Conservation (phyloP, 2,888 invertebrate genomes). For the Caenorhabditis sp. region DNA sequence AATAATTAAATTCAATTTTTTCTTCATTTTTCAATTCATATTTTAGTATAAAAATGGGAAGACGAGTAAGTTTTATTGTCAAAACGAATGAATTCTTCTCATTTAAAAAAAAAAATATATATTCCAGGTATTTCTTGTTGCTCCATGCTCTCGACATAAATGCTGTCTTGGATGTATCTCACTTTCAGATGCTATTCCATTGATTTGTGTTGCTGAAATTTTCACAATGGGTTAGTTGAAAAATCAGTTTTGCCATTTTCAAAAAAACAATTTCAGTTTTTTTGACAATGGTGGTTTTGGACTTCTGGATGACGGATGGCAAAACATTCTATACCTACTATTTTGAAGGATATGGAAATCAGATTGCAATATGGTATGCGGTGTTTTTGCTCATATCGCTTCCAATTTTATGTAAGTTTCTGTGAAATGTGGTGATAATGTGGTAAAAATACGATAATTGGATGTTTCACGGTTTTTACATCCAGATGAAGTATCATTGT, state of each 20-base stretch:
- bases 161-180: slow-evolving; percentile 55
- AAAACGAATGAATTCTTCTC: too few species aligned
- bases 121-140: slow-evolving; percentile 44
- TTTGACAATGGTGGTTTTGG: slow-evolving; percentile 39
- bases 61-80: neutral
- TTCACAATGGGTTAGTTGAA: slow-evolving; percentile 18
- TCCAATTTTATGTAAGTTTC: slow-evolving; percentile 29
- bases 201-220: slow-evolving; percentile 48
- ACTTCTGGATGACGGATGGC: slow-evolving; percentile 48
- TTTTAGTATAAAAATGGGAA: neutral
- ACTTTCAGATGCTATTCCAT: slow-evolving; percentile 46
- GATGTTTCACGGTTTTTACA: too few species aligned
- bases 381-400: slow-evolving; percentile 22
- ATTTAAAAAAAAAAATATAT: too few species aligned
- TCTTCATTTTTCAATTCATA: neutral
- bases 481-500: neutral
- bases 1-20: neutral
- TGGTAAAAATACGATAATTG: too few species aligned
- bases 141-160: slow-evolving; percentile 49
- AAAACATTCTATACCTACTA: slow-evolving; percentile 46
- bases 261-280: slow-evolving; percentile 25
- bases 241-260: neutral
- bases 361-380: slow-evolving; percentile 22
- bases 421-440: too few species aligned
- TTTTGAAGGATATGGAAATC: slow-evolving; percentile 43